Evolutionary conservation across 2,888 invertebrate genomes (phyloP), one percentile per base, ranked within the genome.

Genomic region (Rhyacophila evoluta): DNA sequence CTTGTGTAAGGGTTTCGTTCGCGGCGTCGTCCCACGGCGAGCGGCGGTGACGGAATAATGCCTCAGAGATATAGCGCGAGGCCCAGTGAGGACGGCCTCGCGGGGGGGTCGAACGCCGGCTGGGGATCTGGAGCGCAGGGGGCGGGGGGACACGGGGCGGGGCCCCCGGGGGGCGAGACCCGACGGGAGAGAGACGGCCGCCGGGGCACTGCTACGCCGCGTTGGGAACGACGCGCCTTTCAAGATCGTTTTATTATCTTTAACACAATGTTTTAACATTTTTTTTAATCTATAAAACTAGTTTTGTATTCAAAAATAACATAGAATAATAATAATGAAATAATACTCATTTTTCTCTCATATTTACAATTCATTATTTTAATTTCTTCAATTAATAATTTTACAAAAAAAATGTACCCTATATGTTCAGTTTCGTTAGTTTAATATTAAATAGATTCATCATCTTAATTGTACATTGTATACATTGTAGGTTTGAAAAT

Each of bases 61-160:
- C 90, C 90, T 89, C 88, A 89, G 89, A 88, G 90, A 86, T 88
- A 89, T 89, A 88, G 88, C 87, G 88, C 19, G 55, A 55, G 55
- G 15, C 55, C 55, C 55, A 55, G 55, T 55, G 55, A 88, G 88
- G 87, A 89, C 89, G 89, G 89, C 88, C 89, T 88, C 89, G 88
- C 89, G 88, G 89, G 89, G 89, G 89, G 87, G 87, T 55, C 19
- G 55, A 55, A 19, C 86, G 87, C 86, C 85, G 87, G 87, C 87
- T 85, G 87, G 88, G 88, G 88, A 88, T 19, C 37, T 36, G 15
- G 37, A 33, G 25, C 39, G 70, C n/a, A 68, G 28, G 33, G 36
- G 39, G 68, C 72, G 72, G 78, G 72, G 75, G 72, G 79, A 15
- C 75, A 67, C 39, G 81, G 77, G 77, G 77, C 81, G 79, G 69